A percentile compares a stretch with the other conserved stretches of the same genome.
Evolutionary conservation across 2,797 vertebrate species (phyloP).

Genomic region (Momotus momota): DNA sequence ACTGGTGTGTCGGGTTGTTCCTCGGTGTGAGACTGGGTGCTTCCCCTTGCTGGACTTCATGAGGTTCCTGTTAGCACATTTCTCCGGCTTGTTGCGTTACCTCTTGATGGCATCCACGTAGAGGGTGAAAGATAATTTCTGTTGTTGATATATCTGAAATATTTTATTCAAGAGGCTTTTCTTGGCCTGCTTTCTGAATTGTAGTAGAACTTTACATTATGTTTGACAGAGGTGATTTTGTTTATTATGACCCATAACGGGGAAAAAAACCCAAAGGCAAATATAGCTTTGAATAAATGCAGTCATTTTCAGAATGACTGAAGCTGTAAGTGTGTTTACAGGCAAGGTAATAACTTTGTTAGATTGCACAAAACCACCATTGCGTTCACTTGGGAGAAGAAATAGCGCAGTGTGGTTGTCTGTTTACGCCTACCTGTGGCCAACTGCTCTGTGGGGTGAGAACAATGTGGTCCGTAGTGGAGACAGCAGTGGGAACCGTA

Average conservation of each 20-base stretch:
- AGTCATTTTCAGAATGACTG: background rate
- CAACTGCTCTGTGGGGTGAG: accelerated
- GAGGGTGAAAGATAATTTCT: background rate
- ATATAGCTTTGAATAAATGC: background rate
- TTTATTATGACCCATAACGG: background rate
- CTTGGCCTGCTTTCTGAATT: background rate
- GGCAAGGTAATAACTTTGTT: background rate
- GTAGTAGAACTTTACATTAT: background rate
- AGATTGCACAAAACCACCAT: background rate
- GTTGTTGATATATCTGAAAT: background rate
- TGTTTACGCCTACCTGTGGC: background rate
- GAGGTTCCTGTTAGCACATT: background rate
- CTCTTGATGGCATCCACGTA: background rate
- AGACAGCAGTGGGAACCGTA: accelerated
- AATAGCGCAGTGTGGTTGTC: background rate
- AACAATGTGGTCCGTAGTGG: accelerated
- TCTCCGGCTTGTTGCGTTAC: background rate
- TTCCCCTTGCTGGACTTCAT: background rate
- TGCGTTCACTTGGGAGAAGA: background rate
- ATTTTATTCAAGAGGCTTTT: background rate
- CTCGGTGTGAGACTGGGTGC: background rate
- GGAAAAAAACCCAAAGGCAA: background rate
- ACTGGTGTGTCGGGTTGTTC: background rate
- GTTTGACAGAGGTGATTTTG: background rate
- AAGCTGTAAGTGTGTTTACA: background rate